Percentiles rank a stretch among this genome's conserved stretches.
phyloP scores from a whole-genome alignment of 2,888 invertebrate genomes.

The Creontiades dilutus region DNA sequence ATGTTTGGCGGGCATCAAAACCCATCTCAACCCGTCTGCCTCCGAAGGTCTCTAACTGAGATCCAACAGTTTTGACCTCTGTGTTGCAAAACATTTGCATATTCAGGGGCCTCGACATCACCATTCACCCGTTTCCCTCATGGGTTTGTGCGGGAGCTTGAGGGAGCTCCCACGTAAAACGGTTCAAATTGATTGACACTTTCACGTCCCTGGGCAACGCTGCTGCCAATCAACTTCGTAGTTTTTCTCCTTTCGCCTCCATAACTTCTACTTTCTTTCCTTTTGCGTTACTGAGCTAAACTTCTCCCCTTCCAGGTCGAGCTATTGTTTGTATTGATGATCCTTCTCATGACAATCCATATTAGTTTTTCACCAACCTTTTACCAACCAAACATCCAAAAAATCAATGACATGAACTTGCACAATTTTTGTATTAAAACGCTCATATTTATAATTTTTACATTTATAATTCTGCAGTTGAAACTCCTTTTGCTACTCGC shows the following conservation, averaged over 20 bases:
- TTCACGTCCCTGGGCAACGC: slow-evolving; percentile 2
- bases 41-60: background rate
- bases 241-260: background rate
- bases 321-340: too few relatives aligned
- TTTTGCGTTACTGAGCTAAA: background rate
- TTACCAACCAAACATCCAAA: too few relatives aligned
- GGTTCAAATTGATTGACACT: slow-evolving; percentile 56
- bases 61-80: slow-evolving; percentile 26
- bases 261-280: background rate
- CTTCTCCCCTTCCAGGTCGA: too few relatives aligned
- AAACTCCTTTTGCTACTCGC: too few relatives aligned
- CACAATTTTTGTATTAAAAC: too few relatives aligned
- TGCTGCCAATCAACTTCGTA: slow-evolving; percentile 47
- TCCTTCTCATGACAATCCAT: too few relatives aligned
- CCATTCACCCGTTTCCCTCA: slow-evolving; percentile 20
- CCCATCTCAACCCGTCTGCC: background rate
- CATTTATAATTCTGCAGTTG: too few relatives aligned
- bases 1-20: background rate
- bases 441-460: too few relatives aligned
- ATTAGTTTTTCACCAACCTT: too few relatives aligned
- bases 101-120: slow-evolving; percentile 10
- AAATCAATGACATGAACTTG: too few relatives aligned
- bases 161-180: slow-evolving; percentile 4
- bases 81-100: slow-evolving; percentile 29
- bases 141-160: background rate